Evolutionary conservation across 2,113 vertebrate species (phyloP).

Genomic region (Tupaia tana): DNA sequence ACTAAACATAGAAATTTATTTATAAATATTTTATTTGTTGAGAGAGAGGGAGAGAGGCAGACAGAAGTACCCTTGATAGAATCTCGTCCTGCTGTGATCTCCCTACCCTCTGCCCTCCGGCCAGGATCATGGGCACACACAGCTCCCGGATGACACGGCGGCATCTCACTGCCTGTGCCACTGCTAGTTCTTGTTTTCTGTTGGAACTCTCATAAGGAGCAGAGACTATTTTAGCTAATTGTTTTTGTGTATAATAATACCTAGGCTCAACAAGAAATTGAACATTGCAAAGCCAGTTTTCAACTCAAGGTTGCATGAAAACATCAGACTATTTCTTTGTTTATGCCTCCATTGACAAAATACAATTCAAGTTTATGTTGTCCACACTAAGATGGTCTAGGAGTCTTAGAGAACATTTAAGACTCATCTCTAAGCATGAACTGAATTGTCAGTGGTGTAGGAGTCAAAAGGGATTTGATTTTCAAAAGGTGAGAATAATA

Average conservation of each 20-base stretch:
- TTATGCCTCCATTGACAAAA: accelerated
- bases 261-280: not conserved
- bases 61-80: no score
- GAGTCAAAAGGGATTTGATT: not conserved
- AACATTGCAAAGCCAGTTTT: not conserved
- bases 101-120: no score
- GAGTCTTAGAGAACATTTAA: not conserved
- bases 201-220: not conserved
- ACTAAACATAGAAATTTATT: not conserved
- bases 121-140: no score
- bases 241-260: not conserved
- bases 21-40: no score
- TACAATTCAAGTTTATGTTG: not conserved
- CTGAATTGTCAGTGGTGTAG: not conserved
- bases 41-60: no score
- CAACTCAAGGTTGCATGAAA: not conserved
- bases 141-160: no score
- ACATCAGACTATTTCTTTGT: not conserved
- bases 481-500: constrained; percentile 4
- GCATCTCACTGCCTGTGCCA: no score
- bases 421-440: not conserved
- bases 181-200: not conserved
- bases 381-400: no score
- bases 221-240: not conserved
- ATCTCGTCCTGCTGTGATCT: no score